phyloP scores from a whole-genome alignment of 2,888 invertebrate species.

The Operophtera brumata region DNA sequence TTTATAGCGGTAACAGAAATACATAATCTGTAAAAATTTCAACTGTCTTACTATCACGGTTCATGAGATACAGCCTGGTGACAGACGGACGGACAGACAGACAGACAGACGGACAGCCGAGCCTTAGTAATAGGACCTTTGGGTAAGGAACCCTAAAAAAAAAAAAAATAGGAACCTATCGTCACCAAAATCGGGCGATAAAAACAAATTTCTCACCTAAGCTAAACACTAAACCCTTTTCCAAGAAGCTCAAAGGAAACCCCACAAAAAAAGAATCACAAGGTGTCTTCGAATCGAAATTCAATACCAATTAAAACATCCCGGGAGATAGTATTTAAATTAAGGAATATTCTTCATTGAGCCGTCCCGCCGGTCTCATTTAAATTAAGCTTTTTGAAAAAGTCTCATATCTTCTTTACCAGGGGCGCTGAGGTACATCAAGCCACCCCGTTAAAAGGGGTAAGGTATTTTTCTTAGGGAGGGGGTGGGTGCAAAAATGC shows the following conservation, averaged over 20 bases:
- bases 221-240: not conserved
- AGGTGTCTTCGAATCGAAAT: constrained; percentile 70
- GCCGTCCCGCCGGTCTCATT: constrained; percentile 74
- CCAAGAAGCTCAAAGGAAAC: constrained; percentile 4
- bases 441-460: constrained; percentile 59
- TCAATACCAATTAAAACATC: constrained; percentile 77
- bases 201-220: not conserved
- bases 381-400: constrained; percentile 81
- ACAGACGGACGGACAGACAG: too few species aligned
- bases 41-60: too few species aligned
- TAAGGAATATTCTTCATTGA: constrained; percentile 76
- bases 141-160: too few species aligned
- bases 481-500: constrained; percentile 75
- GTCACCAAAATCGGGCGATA: not conserved
- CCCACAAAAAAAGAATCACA: constrained; percentile 25
- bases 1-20: too few species aligned
- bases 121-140: too few species aligned
- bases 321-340: constrained; percentile 76
- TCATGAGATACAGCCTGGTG: too few species aligned
- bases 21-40: too few species aligned
- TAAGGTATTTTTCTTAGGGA: constrained; percentile 66
- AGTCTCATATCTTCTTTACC: constrained; percentile 80
- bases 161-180: too few species aligned
- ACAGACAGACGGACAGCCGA: too few species aligned
- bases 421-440: constrained; percentile 74